Conservation (phyloP, 92 coral and sea anemone species). For the Umimayanthus chanpuru region DNA sequence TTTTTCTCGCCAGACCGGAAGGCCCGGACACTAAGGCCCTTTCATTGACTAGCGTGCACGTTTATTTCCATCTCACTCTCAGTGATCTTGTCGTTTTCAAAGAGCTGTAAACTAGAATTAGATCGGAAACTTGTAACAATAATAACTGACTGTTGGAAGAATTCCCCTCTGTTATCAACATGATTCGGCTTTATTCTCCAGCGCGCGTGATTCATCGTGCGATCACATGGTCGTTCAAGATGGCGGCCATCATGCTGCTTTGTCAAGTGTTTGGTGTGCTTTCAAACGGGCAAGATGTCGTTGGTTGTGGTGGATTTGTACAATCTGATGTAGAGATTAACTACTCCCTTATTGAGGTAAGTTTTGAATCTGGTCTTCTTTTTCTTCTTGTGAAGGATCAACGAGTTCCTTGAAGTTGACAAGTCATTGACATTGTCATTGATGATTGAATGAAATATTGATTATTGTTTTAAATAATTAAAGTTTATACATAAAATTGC, state of each 20-base stretch:
- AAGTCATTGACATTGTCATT: not conserved
- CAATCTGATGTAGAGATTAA: conserved; percentile 94
- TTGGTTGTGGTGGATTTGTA: conserved; percentile 97
- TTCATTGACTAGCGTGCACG: too few species aligned
- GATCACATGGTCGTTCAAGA: conserved; percentile 18
- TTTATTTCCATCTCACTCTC: not conserved
- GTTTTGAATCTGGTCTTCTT: not conserved
- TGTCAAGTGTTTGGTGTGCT: conserved; percentile 3
- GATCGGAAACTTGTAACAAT: not conserved
- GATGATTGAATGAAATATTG: not conserved
- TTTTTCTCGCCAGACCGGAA: too few species aligned
- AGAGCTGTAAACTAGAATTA: not conserved
- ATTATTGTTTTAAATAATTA: too few species aligned
- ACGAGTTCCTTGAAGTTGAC: too few species aligned
- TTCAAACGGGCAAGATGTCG: conserved; percentile 49
- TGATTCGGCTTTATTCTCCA: conserved; percentile 5
- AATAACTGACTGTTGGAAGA: not conserved
- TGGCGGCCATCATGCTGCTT: conserved; percentile 29
- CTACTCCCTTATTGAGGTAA: conserved; percentile 91
- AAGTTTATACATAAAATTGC: too few species aligned
- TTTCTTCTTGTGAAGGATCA: not conserved
- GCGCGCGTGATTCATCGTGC: not conserved
- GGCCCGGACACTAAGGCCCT: too few species aligned
- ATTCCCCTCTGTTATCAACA: not conserved
- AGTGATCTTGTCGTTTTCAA: not conserved